Conservation (phyloP, 1,140 invertebrate genomes). For the Galleria mellonella region DNA sequence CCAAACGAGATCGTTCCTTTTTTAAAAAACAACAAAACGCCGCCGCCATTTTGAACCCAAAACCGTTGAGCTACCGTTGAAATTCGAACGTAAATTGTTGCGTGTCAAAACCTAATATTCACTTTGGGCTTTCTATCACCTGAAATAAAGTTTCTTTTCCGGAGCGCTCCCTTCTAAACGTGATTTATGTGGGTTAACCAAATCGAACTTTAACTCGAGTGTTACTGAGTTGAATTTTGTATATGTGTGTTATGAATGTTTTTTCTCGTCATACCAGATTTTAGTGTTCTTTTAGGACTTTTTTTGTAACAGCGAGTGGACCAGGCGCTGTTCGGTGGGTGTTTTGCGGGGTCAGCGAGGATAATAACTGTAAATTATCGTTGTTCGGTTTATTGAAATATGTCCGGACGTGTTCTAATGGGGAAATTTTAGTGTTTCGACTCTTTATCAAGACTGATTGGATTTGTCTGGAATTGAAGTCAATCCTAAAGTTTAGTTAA, state of each 20-base stretch:
- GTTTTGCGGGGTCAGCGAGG: constrained; percentile 69
- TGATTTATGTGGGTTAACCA: background rate
- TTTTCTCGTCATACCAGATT: constrained; percentile 68
- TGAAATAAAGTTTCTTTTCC: constrained; percentile 71
- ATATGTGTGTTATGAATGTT: constrained; percentile 19
- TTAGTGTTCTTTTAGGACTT: constrained; percentile 51
- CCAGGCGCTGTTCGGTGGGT: constrained; percentile 59
- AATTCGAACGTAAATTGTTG: constrained; percentile 15
- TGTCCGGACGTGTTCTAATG: constrained; percentile 55
- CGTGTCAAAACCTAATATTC: constrained; percentile 55
- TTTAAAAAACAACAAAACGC: constrained; percentile 42
- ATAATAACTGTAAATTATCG: constrained; percentile 73
- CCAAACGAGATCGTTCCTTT: constrained; percentile 69
- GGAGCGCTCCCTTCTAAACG: constrained; percentile 15
- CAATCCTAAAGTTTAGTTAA: too few species aligned
- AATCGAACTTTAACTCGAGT: background rate
- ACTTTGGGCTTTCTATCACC: constrained; percentile 68
- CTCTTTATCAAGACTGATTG: background rate
- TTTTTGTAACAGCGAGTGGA: constrained; percentile 54
- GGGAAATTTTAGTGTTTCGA: constrained; percentile 26
- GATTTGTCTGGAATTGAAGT: constrained; percentile 11
- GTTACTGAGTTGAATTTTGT: constrained; percentile 28
- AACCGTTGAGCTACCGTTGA: constrained; percentile 15
- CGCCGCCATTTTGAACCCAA: constrained; percentile 22
- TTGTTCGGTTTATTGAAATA: constrained; percentile 67